A percentile compares a stretch with the other conserved stretches of the same genome.
phyloP scores from a whole-genome alignment of 1,140 invertebrate genomes.

The Odontomachus brunneus region DNA sequence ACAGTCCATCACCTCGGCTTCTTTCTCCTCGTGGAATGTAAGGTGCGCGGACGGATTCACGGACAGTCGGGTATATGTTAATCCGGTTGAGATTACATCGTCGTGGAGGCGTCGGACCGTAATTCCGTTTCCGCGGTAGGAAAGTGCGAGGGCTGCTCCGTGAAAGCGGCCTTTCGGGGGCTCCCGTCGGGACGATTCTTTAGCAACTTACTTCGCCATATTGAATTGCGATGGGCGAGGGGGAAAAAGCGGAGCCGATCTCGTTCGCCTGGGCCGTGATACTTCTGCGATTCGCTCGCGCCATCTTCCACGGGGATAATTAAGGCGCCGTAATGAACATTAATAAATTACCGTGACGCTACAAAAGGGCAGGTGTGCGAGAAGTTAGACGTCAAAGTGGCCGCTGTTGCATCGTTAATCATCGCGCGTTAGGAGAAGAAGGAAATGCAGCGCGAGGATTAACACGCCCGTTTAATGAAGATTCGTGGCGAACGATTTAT shows the following conservation, averaged over 20 bases:
- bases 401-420: slow-evolving; percentile 46
- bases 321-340: slow-evolving; percentile 45
- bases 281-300: slow-evolving; percentile 27
- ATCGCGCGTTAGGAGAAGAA: slow-evolving; percentile 18
- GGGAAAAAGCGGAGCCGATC: neutral
- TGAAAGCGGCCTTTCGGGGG: slow-evolving; percentile 37
- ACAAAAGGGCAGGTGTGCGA: slow-evolving; percentile 49
- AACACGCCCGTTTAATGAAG: slow-evolving; percentile 47
- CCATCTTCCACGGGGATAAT: slow-evolving; percentile 7
- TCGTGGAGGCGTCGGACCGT: slow-evolving; percentile 41
- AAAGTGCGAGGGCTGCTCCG: slow-evolving; percentile 30
- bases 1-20: slow-evolving; percentile 33
- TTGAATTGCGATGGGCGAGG: slow-evolving; percentile 24
- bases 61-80: slow-evolving; percentile 44
- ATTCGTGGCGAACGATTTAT: slow-evolving; percentile 38
- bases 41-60: slow-evolving; percentile 43
- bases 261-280: slow-evolving; percentile 20
- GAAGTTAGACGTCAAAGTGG: slow-evolving; percentile 45
- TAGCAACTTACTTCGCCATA: slow-evolving; percentile 12
- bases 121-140: slow-evolving; percentile 38
- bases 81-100: slow-evolving; percentile 58
- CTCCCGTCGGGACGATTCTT: neutral
- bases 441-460: slow-evolving; percentile 37
- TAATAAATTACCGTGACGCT: slow-evolving; percentile 55
- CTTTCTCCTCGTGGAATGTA: slow-evolving; percentile 27